These are phyloP conservation scores for Taphrorychus bicolor DNA, from an alignment of 2,888 invertebrate species.

Conservation along the genomic window DNA sequence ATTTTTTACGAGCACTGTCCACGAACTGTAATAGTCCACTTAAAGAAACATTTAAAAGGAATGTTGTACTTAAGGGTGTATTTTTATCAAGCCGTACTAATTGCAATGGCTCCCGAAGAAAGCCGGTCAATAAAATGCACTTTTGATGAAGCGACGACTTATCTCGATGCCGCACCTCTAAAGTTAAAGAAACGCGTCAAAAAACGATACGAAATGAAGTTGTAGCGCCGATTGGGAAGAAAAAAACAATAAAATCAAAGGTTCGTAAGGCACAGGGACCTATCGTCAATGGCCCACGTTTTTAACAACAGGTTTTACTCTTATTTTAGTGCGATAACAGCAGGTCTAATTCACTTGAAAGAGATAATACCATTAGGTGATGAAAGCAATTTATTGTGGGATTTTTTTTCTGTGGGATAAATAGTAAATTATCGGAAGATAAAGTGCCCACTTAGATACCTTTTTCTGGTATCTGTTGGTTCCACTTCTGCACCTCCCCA, in stretches of 20 bases:
- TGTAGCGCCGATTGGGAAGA: not conserved
- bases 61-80: not conserved
- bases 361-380: not conserved
- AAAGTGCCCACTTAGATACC: not conserved
- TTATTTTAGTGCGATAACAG: not conserved
- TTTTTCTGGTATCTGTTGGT: conserved; percentile 14
- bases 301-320: not conserved
- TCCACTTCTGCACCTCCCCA: conserved; percentile 45
- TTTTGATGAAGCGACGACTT: not conserved
- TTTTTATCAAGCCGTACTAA: not conserved
- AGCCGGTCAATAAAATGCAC: not conserved
- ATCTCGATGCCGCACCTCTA: not conserved
- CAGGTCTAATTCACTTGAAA: not conserved
- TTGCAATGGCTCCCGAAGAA: not conserved
- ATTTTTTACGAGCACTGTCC: too few relatives aligned
- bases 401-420: not conserved
- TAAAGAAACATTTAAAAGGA: not conserved
- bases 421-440: not conserved
- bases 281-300: not conserved
- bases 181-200: not conserved
- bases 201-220: not conserved
- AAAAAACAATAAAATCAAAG: not conserved
- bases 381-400: not conserved
- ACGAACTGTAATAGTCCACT: too few relatives aligned
- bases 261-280: not conserved